Base-by-base conservation (phyloP, 1,140 invertebrate species). In the Philotrypesis tridentata region DNA sequence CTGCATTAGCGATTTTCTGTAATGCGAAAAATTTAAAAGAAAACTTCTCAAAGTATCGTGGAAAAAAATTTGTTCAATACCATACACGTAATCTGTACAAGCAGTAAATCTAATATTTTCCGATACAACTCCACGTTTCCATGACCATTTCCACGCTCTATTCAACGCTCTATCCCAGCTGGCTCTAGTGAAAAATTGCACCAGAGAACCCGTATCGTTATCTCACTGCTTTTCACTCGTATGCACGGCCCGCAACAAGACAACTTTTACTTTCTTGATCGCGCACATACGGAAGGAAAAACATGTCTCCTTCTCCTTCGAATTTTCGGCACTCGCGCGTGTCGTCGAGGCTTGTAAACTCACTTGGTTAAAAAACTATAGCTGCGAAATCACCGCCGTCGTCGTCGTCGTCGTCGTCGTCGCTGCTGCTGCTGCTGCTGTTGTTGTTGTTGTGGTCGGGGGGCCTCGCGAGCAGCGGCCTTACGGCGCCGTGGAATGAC, bases 401-500 rank as follows among this genome's bases (percentile, higher is more conserved):
- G n/a, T n/a, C n/a, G n/a, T n/a, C n/a, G n/a, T n/a, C n/a, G n/a
- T n/a, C n/a, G n/a, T n/a, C n/a, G n/a, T n/a, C n/a, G n/a, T n/a
- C n/a, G n/a, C n/a, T n/a, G n/a, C n/a, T n/a, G n/a, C n/a, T n/a
- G n/a, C n/a, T n/a, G n/a, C n/a, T n/a, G n/a, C n/a, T n/a, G n/a
- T n/a, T n/a, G n/a, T n/a, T n/a, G n/a, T n/a, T 55, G 40, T 11
- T 33, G 63, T 48, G 17, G 27, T 25, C 40, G 55, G 1, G 27
- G 61, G 55, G 25, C 31, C 21, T 17, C 43, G 48, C 67, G 48
- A 71, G 17, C 72, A 40, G 40, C 29, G 71, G 83, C 85, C 85
- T 86, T 79, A 86, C 85, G 84, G 85, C 87, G 87, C 85, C 86
- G 84, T 85, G 86, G 87, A 89, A 89, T 89, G 88, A 90, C 90